phyloP scores from a whole-genome alignment of 1,140 invertebrate species.

The Temnothorax longispinosus region DNA sequence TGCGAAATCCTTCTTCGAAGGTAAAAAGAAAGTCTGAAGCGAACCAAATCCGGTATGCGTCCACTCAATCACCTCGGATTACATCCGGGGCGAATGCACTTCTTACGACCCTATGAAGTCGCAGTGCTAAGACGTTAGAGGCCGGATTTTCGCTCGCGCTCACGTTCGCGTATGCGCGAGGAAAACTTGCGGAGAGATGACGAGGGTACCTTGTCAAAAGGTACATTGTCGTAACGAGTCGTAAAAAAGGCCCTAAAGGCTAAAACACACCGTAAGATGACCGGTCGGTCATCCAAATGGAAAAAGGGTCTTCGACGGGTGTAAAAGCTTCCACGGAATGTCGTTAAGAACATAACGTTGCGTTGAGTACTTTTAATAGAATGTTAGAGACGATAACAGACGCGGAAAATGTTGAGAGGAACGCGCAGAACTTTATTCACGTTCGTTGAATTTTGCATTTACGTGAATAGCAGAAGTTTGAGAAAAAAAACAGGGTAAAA shows the following conservation, averaged over 20 bases:
- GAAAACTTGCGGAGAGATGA: slow-evolving; percentile 21
- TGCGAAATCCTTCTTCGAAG: slow-evolving; percentile 14
- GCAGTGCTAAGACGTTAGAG: slow-evolving; percentile 24
- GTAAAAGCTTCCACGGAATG: background rate
- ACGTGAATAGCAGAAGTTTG: background rate
- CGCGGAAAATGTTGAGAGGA: background rate
- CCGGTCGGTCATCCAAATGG: background rate
- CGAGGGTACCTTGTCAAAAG: slow-evolving; percentile 53
- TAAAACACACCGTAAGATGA: slow-evolving; percentile 45
- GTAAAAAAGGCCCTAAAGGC: slow-evolving; percentile 55
- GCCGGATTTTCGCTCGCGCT: slow-evolving; percentile 1
- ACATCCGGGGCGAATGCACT: slow-evolving; percentile 23
- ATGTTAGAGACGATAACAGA: slow-evolving; percentile 35
- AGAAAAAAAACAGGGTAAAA: background rate
- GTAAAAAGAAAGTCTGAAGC: slow-evolving; percentile 6
- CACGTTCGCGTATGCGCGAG: slow-evolving; percentile 18
- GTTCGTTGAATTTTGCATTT: background rate
- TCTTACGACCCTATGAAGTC: slow-evolving; percentile 28
- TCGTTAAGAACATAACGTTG: background rate
- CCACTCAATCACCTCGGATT: slow-evolving; percentile 57
- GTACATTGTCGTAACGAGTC: slow-evolving; percentile 61
- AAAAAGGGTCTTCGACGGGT: slow-evolving; percentile 13
- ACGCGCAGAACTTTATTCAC: background rate
- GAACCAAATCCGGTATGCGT: slow-evolving; percentile 45
- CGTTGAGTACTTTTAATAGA: slow-evolving; percentile 17